phyloP scores from a whole-genome alignment of 2,113 vertebrate genomes.

The Ornithorhynchus anatinus region DNA sequence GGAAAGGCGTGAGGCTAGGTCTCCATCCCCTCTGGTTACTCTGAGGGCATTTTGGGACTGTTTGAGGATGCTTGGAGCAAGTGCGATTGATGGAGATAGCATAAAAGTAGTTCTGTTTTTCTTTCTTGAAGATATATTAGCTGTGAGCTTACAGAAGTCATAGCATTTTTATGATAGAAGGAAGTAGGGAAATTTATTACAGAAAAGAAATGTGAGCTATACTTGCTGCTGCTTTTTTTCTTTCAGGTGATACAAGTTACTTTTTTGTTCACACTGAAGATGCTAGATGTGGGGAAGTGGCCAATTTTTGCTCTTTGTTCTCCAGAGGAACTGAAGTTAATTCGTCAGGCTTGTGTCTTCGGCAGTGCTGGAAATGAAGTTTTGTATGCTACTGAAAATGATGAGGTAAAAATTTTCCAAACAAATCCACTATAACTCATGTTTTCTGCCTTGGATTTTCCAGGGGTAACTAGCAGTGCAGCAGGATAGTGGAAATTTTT shows the following conservation, averaged over 20 bases:
- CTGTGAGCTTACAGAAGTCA: not conserved
- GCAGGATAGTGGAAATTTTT: too few species aligned
- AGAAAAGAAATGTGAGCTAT: not conserved
- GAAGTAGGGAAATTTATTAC: too few species aligned
- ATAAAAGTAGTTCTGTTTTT: not conserved
- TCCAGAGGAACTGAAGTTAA: conserved; percentile 88
- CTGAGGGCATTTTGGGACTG: not conserved
- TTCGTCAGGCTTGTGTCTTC: conserved; percentile 94
- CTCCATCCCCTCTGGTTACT: not conserved
- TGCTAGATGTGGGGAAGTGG: conserved; percentile 98
- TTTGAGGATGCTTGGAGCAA: too few species aligned
- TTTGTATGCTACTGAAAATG: conserved; percentile 89
- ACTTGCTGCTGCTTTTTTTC: not conserved
- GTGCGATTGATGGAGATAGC: not conserved
- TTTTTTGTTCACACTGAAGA: conserved; percentile 74
- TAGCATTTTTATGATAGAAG: too few species aligned
- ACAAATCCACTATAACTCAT: not conserved
- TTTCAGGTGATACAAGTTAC: conserved; percentile 61
- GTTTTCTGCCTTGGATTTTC: not conserved
- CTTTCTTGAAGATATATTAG: not conserved
- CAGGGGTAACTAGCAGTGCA: not conserved
- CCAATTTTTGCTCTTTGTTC: conserved; percentile 95
- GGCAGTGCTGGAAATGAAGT: conserved; percentile 94
- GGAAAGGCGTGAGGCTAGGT: not conserved
- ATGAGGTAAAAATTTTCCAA: conserved; percentile 85